Percentiles rank a stretch among this genome's conserved stretches.
Conservation (phyloP, 2,888 invertebrate species). For the Priocnemis perturbator region DNA sequence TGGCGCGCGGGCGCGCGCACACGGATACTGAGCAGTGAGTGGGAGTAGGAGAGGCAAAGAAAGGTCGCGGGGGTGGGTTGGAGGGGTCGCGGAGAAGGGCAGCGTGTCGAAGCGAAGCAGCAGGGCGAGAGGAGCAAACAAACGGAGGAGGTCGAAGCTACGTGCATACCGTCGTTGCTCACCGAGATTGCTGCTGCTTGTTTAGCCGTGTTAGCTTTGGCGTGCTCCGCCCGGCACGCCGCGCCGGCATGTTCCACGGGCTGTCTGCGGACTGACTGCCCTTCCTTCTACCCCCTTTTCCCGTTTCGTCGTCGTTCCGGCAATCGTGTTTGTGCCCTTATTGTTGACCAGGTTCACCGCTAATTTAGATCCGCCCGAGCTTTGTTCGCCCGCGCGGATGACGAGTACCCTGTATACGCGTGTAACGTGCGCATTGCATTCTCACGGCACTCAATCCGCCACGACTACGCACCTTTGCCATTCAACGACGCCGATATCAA, state of each 20-base stretch:
- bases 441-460: no score
- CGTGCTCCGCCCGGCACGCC: slow-evolving; percentile 35
- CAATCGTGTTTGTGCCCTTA: slow-evolving; percentile 31
- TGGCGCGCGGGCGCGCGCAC: neutral
- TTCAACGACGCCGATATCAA: no score
- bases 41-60: neutral
- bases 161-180: slow-evolving; percentile 47
- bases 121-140: slow-evolving; percentile 35
- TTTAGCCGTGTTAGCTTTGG: slow-evolving; percentile 54
- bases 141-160: slow-evolving; percentile 35
- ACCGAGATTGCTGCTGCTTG: slow-evolving; percentile 47
- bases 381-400: slow-evolving; percentile 11
- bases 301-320: slow-evolving; percentile 21
- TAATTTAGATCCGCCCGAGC: slow-evolving; percentile 23
- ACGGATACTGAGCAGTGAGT: no score
- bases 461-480: no score
- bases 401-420: neutral
- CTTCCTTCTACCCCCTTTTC: slow-evolving; percentile 39
- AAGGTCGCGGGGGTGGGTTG: slow-evolving; percentile 21
- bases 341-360: slow-evolving; percentile 28
- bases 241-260: slow-evolving; percentile 28
- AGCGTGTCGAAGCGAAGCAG: slow-evolving; percentile 2
- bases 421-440: no score
- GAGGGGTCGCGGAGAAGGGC: slow-evolving; percentile 18
- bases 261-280: slow-evolving; percentile 33